These are phyloP conservation scores for Sylvilagus floridanus DNA, from an alignment of 2,797 vertebrate species.

Conservation along the genomic window DNA sequence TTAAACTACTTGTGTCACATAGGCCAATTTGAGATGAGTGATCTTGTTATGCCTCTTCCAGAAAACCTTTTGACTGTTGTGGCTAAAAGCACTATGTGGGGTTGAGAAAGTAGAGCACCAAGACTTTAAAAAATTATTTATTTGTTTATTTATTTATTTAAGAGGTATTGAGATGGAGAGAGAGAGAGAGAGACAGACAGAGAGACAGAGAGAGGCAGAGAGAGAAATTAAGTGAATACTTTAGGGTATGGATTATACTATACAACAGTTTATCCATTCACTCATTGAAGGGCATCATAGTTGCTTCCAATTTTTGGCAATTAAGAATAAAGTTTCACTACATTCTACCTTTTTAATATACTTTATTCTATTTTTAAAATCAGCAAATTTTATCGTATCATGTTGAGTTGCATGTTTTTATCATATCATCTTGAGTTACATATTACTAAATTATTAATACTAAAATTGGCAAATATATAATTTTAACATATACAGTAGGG, in stretches of 20 bases:
- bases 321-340: not conserved
- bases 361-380: too few species aligned
- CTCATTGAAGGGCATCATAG: not conserved
- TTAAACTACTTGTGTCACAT: slow-evolving; percentile 10
- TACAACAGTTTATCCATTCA: not conserved
- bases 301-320: not conserved
- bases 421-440: not conserved
- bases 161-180: too few species aligned
- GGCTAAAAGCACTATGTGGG: not conserved
- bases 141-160: not conserved
- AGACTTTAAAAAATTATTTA: not conserved
- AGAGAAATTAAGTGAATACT: not conserved
- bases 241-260: not conserved
- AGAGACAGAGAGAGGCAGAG: too few species aligned
- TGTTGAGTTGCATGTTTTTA: not conserved
- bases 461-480: not conserved
- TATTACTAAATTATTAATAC: not conserved
- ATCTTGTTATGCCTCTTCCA: not conserved
- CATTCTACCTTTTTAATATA: not conserved
- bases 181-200: too few species aligned
- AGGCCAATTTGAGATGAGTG: not conserved
- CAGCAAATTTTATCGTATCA: not conserved
- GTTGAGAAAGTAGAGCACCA: not conserved
- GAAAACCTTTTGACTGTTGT: not conserved
- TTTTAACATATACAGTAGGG: not conserved